A percentile compares a stretch with the other conserved stretches of the same genome.
Conservation (phyloP, 2,113 vertebrate genomes). For the Todiramphus chloris region DNA sequence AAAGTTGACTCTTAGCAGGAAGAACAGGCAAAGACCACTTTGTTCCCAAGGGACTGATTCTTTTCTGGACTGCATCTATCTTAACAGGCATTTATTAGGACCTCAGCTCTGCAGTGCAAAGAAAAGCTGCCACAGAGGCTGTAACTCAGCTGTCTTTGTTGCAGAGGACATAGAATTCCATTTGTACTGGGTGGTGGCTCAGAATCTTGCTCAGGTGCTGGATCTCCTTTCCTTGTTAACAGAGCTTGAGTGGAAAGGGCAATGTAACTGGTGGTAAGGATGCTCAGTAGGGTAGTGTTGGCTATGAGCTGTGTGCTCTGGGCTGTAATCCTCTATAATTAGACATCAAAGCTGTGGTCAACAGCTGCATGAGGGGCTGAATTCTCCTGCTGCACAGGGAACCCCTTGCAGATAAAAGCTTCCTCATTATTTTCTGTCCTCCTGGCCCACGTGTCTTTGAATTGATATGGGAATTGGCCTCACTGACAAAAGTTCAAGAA, state of each 20-base stretch:
- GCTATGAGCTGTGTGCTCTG: background rate
- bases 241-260: background rate
- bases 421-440: background rate
- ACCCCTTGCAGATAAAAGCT: accelerated
- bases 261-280: background rate
- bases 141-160: background rate
- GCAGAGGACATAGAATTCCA: background rate
- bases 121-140: background rate
- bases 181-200: background rate
- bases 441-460: background rate
- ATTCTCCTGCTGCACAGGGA: background rate
- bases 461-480: background rate
- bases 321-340: background rate
- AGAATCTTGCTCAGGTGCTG: background rate
- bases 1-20: background rate
- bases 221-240: background rate
- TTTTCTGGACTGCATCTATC: background rate
- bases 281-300: background rate
- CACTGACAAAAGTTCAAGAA: background rate
- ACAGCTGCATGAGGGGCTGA: background rate
- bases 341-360: background rate
- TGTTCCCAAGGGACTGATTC: background rate
- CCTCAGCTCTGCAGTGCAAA: background rate
- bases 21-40: background rate
- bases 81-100: background rate